Percentiles rank a stretch among this genome's conserved stretches.
phyloP scores from a whole-genome alignment of 2,888 invertebrate species.

The Yponomeuta evonymella region DNA sequence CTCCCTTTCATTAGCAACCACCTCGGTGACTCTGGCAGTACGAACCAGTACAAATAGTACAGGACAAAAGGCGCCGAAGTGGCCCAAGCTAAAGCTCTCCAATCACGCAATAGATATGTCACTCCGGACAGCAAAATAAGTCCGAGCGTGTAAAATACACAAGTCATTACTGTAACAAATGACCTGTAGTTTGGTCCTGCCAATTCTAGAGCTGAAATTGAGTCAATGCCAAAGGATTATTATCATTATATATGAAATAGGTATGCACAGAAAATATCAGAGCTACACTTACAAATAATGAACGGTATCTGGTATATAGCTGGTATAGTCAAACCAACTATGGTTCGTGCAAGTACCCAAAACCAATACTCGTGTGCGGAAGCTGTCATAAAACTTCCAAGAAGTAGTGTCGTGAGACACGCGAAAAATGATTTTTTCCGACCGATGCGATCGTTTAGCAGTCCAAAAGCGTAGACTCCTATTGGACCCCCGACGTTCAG shows the following conservation, averaged over 20 bases:
- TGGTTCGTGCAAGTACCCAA: conserved; percentile 86
- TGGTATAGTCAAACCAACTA: conserved; percentile 94
- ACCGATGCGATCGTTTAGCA: conserved; percentile 91
- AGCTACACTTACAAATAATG: conserved; percentile 86
- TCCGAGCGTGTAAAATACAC: conserved; percentile 92
- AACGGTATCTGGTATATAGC: conserved; percentile 96
- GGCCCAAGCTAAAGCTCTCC: conserved; percentile 86
- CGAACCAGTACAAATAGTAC: conserved; percentile 90
- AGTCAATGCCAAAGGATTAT: background rate
- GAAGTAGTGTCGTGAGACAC: conserved; percentile 87
- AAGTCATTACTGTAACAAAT: conserved; percentile 94
- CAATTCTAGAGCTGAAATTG: conserved; percentile 86
- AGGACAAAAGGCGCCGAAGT: conserved; percentile 90
- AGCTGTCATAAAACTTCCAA: conserved; percentile 88
- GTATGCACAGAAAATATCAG: too few species aligned
- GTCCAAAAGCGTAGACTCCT: conserved; percentile 91
- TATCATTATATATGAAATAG: too few species aligned
- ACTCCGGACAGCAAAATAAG: conserved; percentile 88
- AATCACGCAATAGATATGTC: conserved; percentile 90
- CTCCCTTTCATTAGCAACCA: conserved; percentile 92
- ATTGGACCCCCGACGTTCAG: conserved; percentile 92
- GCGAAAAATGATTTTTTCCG: conserved; percentile 90
- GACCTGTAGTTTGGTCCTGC: conserved; percentile 94
- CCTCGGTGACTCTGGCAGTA: conserved; percentile 92
- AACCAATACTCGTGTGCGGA: conserved; percentile 86